These are phyloP conservation scores for Pollenia labialis DNA, from an alignment of 2,888 invertebrate species.

Conservation along the genomic window DNA sequence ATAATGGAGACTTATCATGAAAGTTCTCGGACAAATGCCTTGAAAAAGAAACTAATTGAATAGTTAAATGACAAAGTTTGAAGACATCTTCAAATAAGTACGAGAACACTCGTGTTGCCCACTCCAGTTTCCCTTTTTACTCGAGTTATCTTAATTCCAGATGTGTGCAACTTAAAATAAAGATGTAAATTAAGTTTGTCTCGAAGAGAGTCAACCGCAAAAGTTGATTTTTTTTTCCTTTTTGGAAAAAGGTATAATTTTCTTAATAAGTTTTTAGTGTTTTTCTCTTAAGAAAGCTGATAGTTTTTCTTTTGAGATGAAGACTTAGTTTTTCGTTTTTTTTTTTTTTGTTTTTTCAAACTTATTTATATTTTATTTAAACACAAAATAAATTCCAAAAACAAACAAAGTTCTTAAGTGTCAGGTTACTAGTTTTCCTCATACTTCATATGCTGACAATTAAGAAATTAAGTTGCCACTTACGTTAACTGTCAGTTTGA, in stretches of 20 bases:
- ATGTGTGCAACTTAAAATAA: background rate
- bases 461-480: constrained; percentile 84
- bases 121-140: background rate
- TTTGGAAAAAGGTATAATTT: constrained; percentile 54
- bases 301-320: constrained; percentile 46
- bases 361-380: constrained; percentile 56
- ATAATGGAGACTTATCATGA: background rate
- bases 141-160: background rate
- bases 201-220: constrained; percentile 50
- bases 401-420: constrained; percentile 1
- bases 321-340: constrained; percentile 14
- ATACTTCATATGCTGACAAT: constrained; percentile 79
- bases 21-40: constrained; percentile 38
- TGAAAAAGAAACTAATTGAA: constrained; percentile 59
- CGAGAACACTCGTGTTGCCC: background rate
- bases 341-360: constrained; percentile 61
- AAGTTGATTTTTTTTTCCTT: constrained; percentile 51
- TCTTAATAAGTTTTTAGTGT: constrained; percentile 45
- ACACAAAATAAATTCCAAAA: constrained; percentile 58
- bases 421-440: constrained; percentile 19
- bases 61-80: constrained; percentile 65
- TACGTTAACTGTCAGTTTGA: constrained; percentile 82
- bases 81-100: constrained; percentile 1
- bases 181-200: constrained; percentile 69
- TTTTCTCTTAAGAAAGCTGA: constrained; percentile 60